A percentile compares a stretch with the other conserved stretches of the same genome.
phyloP scores from a whole-genome alignment of 2,113 vertebrate genomes.

The Coturnix japonica region DNA sequence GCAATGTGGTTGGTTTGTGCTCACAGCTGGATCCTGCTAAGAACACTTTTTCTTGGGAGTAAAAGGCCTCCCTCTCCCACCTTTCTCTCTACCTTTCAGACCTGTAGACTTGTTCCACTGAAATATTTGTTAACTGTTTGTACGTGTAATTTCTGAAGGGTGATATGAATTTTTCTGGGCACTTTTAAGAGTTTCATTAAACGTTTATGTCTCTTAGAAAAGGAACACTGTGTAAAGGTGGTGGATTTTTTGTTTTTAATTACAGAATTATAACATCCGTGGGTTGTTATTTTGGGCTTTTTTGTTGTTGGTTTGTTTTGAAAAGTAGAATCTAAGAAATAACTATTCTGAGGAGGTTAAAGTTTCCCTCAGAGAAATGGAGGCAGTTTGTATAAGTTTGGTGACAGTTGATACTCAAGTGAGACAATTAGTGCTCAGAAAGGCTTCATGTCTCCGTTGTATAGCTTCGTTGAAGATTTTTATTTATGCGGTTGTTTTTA shows the following conservation, averaged over 20 bases:
- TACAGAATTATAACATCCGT: neutral
- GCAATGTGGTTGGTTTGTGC: neutral
- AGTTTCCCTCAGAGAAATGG: conserved; percentile 30
- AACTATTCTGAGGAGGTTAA: neutral
- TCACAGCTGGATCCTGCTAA: conserved; percentile 15
- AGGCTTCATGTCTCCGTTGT: conserved; percentile 43
- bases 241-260: neutral
- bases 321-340: neutral
- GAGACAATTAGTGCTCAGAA: conserved; percentile 53
- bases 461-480: conserved; percentile 45
- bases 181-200: conserved; percentile 30
- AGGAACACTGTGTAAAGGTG: neutral
- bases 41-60: conserved; percentile 47
- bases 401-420: neutral
- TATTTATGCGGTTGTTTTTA: conserved; percentile 65
- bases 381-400: neutral
- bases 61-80: neutral
- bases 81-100: conserved; percentile 10
- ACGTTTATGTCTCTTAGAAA: conserved; percentile 36
- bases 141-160: conserved; percentile 53
- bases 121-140: conserved; percentile 41
- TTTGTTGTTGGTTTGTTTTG: neutral
- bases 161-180: conserved; percentile 56
- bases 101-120: neutral
- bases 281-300: neutral